These are phyloP conservation scores for Chymomyza costata DNA, from an alignment of 1,140 invertebrate genomes.

Conservation along the genomic window DNA sequence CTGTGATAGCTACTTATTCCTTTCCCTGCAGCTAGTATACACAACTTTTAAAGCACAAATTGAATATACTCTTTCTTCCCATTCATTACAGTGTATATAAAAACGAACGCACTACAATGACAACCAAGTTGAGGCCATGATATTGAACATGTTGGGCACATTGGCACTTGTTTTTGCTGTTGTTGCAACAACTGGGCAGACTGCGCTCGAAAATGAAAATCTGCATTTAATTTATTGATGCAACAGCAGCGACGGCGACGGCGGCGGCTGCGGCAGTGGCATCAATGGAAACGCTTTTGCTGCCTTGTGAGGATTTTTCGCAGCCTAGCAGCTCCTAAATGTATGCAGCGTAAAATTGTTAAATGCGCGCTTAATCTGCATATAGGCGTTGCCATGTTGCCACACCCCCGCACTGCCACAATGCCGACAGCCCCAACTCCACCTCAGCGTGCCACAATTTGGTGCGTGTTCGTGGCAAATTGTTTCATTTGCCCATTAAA, in stretches of 20 bases:
- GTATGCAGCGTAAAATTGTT: conserved; percentile 71
- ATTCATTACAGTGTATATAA: no score
- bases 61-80: no score
- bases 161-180: background rate
- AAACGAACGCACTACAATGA: background rate
- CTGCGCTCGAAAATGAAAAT: conserved; percentile 60
- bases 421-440: no score
- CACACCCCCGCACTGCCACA: conserved; percentile 6
- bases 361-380: conserved; percentile 69
- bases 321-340: conserved; percentile 46
- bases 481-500: conserved; percentile 70
- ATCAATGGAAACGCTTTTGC: no score
- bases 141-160: conserved; percentile 40
- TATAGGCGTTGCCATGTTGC: conserved; percentile 21
- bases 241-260: no score
- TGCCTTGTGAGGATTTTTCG: conserved; percentile 40
- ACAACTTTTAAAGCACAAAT: no score
- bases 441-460: background rate
- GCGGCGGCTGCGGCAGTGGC: no score
- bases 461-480: conserved; percentile 40
- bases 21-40: no score
- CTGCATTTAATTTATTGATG: conserved; percentile 72
- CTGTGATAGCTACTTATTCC: no score
- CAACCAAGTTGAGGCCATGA: conserved; percentile 4
- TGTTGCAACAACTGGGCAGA: conserved; percentile 12